A percentile compares a stretch with the other conserved stretches of the same genome.
These are phyloP conservation scores for Torymus aiolomorphi DNA, from an alignment of 2,888 invertebrate species.

Conservation along the genomic window DNA sequence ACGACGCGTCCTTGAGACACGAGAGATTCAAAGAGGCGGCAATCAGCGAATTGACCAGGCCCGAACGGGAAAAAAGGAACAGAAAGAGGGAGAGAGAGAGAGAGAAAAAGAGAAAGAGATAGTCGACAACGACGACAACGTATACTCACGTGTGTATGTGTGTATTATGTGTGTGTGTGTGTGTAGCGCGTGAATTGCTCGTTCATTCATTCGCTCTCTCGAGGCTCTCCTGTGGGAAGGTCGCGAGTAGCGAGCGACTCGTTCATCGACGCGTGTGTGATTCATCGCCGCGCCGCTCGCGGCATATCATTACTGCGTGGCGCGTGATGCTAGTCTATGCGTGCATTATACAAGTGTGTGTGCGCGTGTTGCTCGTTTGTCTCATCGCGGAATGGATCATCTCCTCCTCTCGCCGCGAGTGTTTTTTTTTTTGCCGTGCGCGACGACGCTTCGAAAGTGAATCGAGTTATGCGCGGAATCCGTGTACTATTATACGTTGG, in stretches of 20 bases:
- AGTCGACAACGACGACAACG: not conserved
- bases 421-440: no score
- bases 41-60: slow-evolving; percentile 31
- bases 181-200: not conserved
- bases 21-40: slow-evolving; percentile 29
- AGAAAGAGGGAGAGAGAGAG: not conserved
- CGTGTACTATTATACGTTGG: no score
- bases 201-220: slow-evolving; percentile 42
- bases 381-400: no score
- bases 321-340: not conserved
- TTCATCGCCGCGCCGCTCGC: slow-evolving; percentile 10
- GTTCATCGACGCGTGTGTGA: slow-evolving; percentile 36
- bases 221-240: slow-evolving; percentile 38
- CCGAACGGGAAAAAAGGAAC: not conserved
- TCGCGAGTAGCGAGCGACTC: slow-evolving; percentile 10
- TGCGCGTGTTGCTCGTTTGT: no score
- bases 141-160: no score
- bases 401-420: no score
- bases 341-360: no score
- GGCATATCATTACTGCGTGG: slow-evolving; percentile 9
- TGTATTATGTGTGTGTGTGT: no score
- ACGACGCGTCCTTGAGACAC: slow-evolving; percentile 38
- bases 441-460: no score
- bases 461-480: no score
- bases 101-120: not conserved